Percentiles rank a stretch among this genome's conserved stretches.
These are phyloP conservation scores for Acridotheres tristis DNA, from an alignment of 2,797 vertebrate species.

Conservation along the genomic window DNA sequence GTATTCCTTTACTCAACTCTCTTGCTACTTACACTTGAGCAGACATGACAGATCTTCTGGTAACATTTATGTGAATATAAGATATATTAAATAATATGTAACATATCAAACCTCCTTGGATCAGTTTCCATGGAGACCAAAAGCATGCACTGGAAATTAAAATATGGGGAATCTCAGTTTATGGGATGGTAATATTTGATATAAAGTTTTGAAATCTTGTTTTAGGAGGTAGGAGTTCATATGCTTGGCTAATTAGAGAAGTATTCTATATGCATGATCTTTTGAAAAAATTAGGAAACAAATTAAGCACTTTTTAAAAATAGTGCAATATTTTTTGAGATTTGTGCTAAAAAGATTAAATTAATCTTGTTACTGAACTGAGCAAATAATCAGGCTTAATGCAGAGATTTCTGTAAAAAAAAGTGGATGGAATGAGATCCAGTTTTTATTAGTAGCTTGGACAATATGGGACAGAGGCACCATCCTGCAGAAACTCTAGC, in stretches of 20 bases:
- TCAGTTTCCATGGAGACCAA: slow-evolving; percentile 72
- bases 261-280: not conserved
- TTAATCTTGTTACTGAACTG: not conserved
- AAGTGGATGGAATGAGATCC: not conserved
- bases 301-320: not conserved
- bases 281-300: slow-evolving; percentile 14
- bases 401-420: not conserved
- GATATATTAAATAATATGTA: slow-evolving; percentile 74
- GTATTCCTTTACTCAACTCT: slow-evolving; percentile 65
- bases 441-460: not conserved
- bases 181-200: slow-evolving; percentile 10
- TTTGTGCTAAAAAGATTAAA: not conserved
- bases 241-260: slow-evolving; percentile 44
- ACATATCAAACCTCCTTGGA: slow-evolving; percentile 68
- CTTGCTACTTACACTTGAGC: slow-evolving; percentile 63
- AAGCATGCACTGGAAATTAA: slow-evolving; percentile 66
- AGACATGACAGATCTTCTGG: slow-evolving; percentile 71
- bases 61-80: slow-evolving; percentile 71
- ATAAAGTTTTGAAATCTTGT: not conserved
- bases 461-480: not conserved
- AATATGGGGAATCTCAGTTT: slow-evolving; percentile 27
- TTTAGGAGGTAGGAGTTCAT: not conserved
- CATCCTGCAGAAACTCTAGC: not conserved
- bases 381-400: not conserved
- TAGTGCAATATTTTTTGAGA: not conserved